Base-by-base conservation (phyloP, 2,113 vertebrate species). In the Uropsilus gracilis region DNA sequence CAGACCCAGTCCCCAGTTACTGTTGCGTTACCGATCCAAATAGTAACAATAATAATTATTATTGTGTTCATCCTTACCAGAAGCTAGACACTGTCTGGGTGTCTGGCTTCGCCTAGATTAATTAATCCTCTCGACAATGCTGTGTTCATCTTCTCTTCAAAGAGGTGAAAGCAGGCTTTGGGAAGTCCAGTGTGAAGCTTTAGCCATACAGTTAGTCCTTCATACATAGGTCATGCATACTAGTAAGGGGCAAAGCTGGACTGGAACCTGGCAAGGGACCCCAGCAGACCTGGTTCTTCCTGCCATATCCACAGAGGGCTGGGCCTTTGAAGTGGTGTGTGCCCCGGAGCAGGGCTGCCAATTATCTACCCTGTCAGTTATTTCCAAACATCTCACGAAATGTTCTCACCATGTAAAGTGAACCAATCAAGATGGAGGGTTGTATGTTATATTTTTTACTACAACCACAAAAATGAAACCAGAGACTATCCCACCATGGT, bases 391-490 rank as follows among this genome's bases (percentile, higher is more conserved):
- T 59, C 11, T 80, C 32, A 0, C 13, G n/a, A 32, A 32, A 14
- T 68, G 42, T n/a, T 22, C 69, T 95, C 14, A 39, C 53, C 20
- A 11, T 16, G 34, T 34, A 64, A 72, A 46, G 78, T n/a, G 84
- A 73, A 57, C 20, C 34, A 64, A 63, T 63, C 42, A 77, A 88
- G 82, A 68, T 57, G 46, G 7, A 16, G 6, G 14, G 16, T 87
- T 83, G 75, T 39, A 8, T 90, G 16, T 53, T 46, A 46, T 22
- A 37, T 93, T 39, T 89, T 96, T 94, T 37, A 66, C 53, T 53
- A 61, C 37, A 48, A 5, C 13, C 26, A 34, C 48, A 66, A 50
- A 55, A 30, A 28, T 18, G 5, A 55, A 61, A 50, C 7, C 24
- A 76, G 34, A 46, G 20, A 39, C 82, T 66, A 64, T 30, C 22